Evolutionary conservation across 2,113 vertebrate genomes (phyloP), one percentile per base, ranked within the genome.

Genomic region (Diglossa brunneiventris): DNA sequence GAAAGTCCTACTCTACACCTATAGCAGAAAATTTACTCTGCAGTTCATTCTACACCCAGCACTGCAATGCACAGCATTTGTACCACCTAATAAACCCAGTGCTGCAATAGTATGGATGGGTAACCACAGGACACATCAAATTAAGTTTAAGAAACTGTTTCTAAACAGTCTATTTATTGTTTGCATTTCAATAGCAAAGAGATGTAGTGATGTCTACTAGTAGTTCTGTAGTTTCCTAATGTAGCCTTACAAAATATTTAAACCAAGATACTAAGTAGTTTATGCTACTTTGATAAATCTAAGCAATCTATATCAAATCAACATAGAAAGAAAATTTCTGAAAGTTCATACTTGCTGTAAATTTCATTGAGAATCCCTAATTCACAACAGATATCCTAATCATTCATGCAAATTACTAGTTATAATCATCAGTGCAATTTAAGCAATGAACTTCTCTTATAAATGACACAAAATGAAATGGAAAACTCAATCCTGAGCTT

Each of bases 401-500:
- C 18, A 92, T 37, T 82, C 44, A 79, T 85, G 58, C 33, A 95
- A 94, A 92, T 90, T n/a, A 77, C 53, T 46, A 69, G 50, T 69
- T 87, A 41, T 39, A 85, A 94, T 82, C 41, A 94, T 72, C 21
- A 24, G 37, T 68, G 33, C 50, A 86, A 89, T 28, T 86, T 56
- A 23, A 63, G 69, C 59, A 88, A 75, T 49, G 9, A 93, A 86
- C 6, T 64, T 84, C 31, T 69, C 75, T 46, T 39, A 75, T 21
- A 75, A 85, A 78, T 95, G 53, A 62, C 61, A 62, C 33, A 59
- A 81, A 83, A 74, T 68, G 2, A 87, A 89, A 95, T 27, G 13
- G 52, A 94, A 85, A 87, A 90, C 23, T 80, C 78, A 68, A 0
- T 83, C 69, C 31, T 64, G 24, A 94, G 18, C 11, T 91, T 49